Evolutionary conservation across 2,113 vertebrate genomes (phyloP).

Genomic region (Columba janthina): DNA sequence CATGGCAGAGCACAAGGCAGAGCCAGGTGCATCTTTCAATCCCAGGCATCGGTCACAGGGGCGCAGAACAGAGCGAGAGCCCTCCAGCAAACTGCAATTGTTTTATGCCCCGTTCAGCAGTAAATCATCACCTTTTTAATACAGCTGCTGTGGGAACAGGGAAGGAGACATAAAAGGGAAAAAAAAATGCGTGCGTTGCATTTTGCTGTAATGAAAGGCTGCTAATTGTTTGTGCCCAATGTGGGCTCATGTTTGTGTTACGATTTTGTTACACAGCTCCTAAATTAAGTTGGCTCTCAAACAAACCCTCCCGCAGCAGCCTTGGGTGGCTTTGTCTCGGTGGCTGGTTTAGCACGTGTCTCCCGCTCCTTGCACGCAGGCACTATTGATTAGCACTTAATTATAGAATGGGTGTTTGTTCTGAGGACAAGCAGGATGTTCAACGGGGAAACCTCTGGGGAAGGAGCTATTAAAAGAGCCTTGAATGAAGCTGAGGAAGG

Average conservation of each 20-base stretch:
- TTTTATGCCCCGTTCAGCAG: neutral
- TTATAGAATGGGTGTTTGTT: neutral
- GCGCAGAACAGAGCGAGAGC: neutral
- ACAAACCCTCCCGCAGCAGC: neutral
- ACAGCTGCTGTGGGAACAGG: neutral
- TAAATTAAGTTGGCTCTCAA: neutral
- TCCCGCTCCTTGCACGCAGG: neutral
- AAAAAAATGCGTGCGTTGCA: neutral
- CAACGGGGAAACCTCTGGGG: neutral
- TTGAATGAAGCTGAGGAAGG: neutral
- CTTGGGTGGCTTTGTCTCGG: fast-evolving
- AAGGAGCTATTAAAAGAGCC: neutral
- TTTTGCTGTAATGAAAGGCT: neutral
- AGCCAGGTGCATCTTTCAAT: neutral
- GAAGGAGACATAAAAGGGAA: neutral
- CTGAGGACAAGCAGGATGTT: neutral
- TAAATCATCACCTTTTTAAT: neutral
- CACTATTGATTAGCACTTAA: neutral
- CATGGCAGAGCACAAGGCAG: neutral
- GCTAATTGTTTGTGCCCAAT: neutral
- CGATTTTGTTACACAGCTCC: neutral
- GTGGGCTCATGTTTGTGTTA: neutral
- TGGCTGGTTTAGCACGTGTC: neutral
- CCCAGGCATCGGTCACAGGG: neutral
- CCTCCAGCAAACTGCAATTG: neutral